These are phyloP conservation scores for Clostera curtula DNA, from an alignment of 2,888 invertebrate species.

Conservation along the genomic window DNA sequence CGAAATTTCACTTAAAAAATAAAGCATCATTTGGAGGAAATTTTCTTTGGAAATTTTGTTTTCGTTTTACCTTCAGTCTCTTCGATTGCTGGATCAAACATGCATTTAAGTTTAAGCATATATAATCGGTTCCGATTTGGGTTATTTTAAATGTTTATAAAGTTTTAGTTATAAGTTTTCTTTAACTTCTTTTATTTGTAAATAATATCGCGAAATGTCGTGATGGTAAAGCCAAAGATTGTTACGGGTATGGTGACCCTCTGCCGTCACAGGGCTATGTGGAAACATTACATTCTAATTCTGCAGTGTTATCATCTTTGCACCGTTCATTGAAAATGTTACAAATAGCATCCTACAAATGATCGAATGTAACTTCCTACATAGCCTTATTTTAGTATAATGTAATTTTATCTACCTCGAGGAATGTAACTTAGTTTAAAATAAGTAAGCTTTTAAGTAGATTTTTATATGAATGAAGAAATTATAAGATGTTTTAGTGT, in stretches of 20 bases:
- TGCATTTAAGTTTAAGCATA: slow-evolving; percentile 38
- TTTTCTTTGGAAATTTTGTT: too few species aligned
- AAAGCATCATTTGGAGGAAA: too few species aligned
- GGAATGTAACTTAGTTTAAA: slow-evolving; percentile 57
- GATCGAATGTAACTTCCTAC: slow-evolving; percentile 41
- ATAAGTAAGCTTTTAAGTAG: slow-evolving; percentile 68
- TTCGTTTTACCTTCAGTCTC: too few species aligned
- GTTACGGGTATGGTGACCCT: slow-evolving; percentile 75
- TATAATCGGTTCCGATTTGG: slow-evolving; percentile 40
- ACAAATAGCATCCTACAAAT: slow-evolving; percentile 14
- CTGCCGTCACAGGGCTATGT: slow-evolving; percentile 68
- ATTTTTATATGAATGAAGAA: slow-evolving; percentile 68
- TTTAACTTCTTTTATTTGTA: slow-evolving; percentile 46
- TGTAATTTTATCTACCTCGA: slow-evolving; percentile 73
- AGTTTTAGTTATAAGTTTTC: slow-evolving; percentile 35
- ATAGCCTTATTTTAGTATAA: slow-evolving; percentile 45
- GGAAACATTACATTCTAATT: slow-evolving; percentile 36
- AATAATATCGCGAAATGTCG: slow-evolving; percentile 68
- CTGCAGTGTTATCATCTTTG: slow-evolving; percentile 8
- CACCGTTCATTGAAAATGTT: slow-evolving; percentile 8
- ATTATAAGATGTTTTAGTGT: slow-evolving; percentile 51
- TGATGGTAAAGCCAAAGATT: slow-evolving; percentile 76
- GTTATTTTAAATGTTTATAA: slow-evolving; percentile 41
- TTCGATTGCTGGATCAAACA: slow-evolving; percentile 38
- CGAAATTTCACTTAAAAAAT: background rate